phyloP scores from a whole-genome alignment of 2,888 invertebrate species.

The Papilio gigon region DNA sequence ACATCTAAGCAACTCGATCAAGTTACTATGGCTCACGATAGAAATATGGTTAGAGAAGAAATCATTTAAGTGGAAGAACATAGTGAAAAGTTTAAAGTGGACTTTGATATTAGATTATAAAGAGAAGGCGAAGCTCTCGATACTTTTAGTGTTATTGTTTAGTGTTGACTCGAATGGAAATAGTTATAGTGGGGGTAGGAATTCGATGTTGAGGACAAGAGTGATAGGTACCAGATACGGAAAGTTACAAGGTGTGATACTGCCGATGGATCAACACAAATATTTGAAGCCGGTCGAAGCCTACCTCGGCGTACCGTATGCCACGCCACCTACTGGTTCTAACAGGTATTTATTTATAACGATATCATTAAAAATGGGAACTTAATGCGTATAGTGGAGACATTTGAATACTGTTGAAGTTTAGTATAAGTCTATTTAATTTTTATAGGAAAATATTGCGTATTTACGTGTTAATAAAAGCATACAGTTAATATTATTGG shows the following conservation, averaged over 20 bases:
- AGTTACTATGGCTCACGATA: constrained; percentile 65
- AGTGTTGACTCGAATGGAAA: constrained; percentile 68
- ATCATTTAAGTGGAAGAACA: constrained; percentile 47
- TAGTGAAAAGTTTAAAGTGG: constrained; percentile 46
- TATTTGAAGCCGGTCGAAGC: constrained; percentile 90
- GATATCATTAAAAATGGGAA: neutral
- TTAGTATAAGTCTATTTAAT: too few species aligned
- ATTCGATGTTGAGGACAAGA: constrained; percentile 88
- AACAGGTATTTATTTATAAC: constrained; percentile 82
- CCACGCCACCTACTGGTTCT: constrained; percentile 91
- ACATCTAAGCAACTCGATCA: constrained; percentile 79
- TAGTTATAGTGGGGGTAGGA: constrained; percentile 74
- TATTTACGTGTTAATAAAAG: too few species aligned
- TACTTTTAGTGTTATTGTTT: constrained; percentile 62
- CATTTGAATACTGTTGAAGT: too few species aligned
- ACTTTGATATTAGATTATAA: constrained; percentile 47
- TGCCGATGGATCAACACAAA: constrained; percentile 90
- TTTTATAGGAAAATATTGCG: too few species aligned
- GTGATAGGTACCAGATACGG: constrained; percentile 93
- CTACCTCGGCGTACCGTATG: constrained; percentile 93
- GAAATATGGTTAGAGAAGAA: constrained; percentile 42
- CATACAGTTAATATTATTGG: too few species aligned
- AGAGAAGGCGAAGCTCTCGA: constrained; percentile 35
- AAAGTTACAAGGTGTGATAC: constrained; percentile 90
- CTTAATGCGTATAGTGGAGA: too few species aligned